A percentile compares a stretch with the other conserved stretches of the same genome.
phyloP scores from a whole-genome alignment of 1,140 invertebrate genomes.

The Orius insidiosus region DNA sequence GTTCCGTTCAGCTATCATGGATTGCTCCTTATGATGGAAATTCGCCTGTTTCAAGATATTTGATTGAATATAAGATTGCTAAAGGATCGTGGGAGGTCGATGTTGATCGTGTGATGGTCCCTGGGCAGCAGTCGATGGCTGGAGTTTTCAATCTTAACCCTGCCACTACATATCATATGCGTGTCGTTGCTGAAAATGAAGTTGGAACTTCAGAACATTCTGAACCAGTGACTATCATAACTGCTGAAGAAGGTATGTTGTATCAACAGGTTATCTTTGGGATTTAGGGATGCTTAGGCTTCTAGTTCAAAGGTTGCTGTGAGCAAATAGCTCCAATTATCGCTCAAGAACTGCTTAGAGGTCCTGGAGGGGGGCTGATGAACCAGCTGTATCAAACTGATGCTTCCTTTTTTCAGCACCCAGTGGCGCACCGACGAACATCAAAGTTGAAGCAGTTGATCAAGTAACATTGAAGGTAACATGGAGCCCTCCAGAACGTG shows the following conservation, averaged over 20 bases:
- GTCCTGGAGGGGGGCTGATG: no score
- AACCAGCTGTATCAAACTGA: no score
- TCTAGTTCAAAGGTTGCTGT: no score
- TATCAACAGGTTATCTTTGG: no score
- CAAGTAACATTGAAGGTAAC: constrained; percentile 81
- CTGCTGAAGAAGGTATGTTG: constrained; percentile 85
- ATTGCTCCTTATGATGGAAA: constrained; percentile 88
- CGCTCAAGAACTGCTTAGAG: no score
- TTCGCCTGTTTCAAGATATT: constrained; percentile 77
- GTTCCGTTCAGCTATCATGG: constrained; percentile 81
- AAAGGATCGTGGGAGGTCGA: constrained; percentile 57
- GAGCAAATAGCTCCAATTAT: no score
- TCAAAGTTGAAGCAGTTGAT: constrained; percentile 78
- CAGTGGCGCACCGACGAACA: constrained; percentile 60
- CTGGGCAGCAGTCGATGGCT: constrained; percentile 68
- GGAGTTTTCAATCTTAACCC: constrained; percentile 77
- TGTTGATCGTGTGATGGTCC: constrained; percentile 67
- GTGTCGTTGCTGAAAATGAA: constrained; percentile 87
- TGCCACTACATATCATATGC: constrained; percentile 78
- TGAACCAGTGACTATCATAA: constrained; percentile 80
- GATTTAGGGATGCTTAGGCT: no score
- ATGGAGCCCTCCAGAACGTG: constrained; percentile 79
- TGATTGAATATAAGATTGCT: constrained; percentile 83
- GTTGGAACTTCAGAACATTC: constrained; percentile 82
- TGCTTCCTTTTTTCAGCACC: constrained; percentile 33